Percentiles rank a stretch among this genome's conserved stretches.
These are phyloP conservation scores for Meloidogyne floridensis DNA, from an alignment of 1,140 invertebrate genomes.

Conservation along the genomic window DNA sequence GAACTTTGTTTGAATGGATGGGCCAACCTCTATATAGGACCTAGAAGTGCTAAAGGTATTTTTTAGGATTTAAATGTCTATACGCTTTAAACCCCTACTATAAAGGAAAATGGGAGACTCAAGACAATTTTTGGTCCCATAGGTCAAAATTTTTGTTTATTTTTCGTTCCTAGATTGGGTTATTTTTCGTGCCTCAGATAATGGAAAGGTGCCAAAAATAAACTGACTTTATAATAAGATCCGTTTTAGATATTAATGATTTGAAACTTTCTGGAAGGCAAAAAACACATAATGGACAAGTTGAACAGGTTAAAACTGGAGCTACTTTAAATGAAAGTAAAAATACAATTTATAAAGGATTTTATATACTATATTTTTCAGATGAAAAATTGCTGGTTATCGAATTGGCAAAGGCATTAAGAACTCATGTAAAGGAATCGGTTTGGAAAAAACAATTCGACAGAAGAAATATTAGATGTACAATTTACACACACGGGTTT, in stretches of 20 bases:
- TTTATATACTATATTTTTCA: neutral
- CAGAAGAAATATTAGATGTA: conserved; percentile 23
- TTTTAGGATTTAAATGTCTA: neutral
- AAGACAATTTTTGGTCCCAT: too few relatives aligned
- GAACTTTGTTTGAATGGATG: conserved; percentile 26
- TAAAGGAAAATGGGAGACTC: too few relatives aligned
- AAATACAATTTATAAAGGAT: neutral
- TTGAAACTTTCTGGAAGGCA: conserved; percentile 11
- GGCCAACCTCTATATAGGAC: conserved; percentile 17
- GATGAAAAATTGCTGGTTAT: neutral
- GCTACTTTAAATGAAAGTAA: conserved; percentile 11
- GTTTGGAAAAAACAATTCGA: conserved; percentile 21
- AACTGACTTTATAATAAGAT: too few relatives aligned
- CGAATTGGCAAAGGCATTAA: neutral
- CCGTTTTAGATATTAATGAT: neutral
- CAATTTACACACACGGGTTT: conserved; percentile 28
- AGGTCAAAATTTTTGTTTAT: too few relatives aligned
- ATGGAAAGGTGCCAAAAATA: too few relatives aligned
- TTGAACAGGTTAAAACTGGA: conserved; percentile 21
- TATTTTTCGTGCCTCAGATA: too few relatives aligned
- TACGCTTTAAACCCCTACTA: neutral
- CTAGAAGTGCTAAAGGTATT: conserved; percentile 16
- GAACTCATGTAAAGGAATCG: conserved; percentile 10
- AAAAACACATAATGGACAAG: conserved; percentile 7
- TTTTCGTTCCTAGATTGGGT: too few relatives aligned